Conservation (phyloP, 2,888 invertebrate species). For the Drosophila monieri region DNA sequence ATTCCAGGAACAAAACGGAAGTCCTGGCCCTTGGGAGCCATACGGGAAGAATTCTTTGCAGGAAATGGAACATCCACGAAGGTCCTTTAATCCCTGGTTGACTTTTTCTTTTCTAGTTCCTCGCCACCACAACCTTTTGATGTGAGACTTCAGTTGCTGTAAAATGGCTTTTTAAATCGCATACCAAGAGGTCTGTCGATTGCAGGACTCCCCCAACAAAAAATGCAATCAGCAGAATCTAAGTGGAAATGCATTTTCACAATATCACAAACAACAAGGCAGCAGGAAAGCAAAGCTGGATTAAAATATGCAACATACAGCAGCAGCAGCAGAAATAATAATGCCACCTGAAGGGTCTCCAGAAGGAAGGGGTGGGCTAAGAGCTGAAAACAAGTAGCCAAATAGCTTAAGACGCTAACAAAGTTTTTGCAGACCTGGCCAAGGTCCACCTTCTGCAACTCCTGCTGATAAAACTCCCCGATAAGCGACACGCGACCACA, state of each 20-base stretch:
- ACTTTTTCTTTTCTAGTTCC: not conserved
- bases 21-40: conserved; percentile 14
- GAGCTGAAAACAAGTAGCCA: conserved; percentile 73
- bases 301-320: conserved; percentile 71
- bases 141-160: conserved; percentile 32
- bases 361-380: conserved; percentile 28
- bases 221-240: conserved; percentile 69
- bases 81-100: conserved; percentile 1
- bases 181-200: conserved; percentile 54
- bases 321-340: conserved; percentile 56
- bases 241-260: conserved; percentile 78
- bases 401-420: conserved; percentile 76
- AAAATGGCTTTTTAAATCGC: conserved; percentile 62
- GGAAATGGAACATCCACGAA: not conserved
- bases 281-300: conserved; percentile 48
- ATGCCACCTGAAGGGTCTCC: conserved; percentile 46
- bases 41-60: not conserved
- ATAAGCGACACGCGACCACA: conserved; percentile 77
- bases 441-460: conserved; percentile 17
- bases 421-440: conserved; percentile 48
- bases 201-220: conserved; percentile 30
- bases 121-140: conserved; percentile 23
- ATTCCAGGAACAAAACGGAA: conserved; percentile 33
- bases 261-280: conserved; percentile 60
- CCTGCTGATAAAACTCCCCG: conserved; percentile 62